Conservation (phyloP, 2,888 invertebrate species). For the Lamproptera curius region DNA sequence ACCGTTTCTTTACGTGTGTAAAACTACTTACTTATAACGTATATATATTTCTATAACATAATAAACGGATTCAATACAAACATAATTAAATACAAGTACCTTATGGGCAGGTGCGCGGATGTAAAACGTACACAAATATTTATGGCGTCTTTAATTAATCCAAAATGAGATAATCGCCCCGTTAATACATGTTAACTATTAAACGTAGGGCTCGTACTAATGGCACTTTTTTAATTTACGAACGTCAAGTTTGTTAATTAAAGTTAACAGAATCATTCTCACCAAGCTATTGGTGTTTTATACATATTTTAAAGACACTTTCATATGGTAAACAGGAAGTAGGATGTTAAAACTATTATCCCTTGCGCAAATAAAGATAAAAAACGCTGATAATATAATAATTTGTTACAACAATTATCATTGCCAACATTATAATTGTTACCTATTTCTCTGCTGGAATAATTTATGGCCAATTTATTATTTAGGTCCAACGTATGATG, state of each 20-base stretch:
- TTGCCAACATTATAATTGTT: constrained; percentile 12
- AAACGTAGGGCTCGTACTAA: constrained; percentile 9
- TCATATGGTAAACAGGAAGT: constrained; percentile 15
- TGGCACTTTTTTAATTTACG: constrained; percentile 11
- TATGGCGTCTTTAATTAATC: constrained; percentile 19
- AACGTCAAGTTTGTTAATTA: constrained; percentile 12
- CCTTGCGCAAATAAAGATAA: constrained; percentile 21
- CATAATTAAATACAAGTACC: not conserved
- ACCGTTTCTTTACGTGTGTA: no score
- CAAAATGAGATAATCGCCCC: constrained; percentile 17
- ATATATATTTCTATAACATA: no score
- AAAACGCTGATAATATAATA: constrained; percentile 16
- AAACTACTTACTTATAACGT: no score
- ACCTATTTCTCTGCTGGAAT: constrained; percentile 6
- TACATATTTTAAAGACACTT: constrained; percentile 5
- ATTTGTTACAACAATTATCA: constrained; percentile 19
- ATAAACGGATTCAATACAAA: constrained; percentile 3
- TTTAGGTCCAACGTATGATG: constrained; percentile 3
- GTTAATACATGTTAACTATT: constrained; percentile 13
- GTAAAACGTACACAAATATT: constrained; percentile 18
- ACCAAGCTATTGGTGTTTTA: constrained; percentile 20
- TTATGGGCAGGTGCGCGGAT: constrained; percentile 20
- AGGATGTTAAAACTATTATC: constrained; percentile 16
- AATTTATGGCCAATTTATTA: constrained; percentile 1
- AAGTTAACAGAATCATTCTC: constrained; percentile 21